Evolutionary conservation across 2,113 vertebrate species (phyloP), one percentile per base, ranked within the genome.

Genomic region (Laterallus jamaicensis): DNA sequence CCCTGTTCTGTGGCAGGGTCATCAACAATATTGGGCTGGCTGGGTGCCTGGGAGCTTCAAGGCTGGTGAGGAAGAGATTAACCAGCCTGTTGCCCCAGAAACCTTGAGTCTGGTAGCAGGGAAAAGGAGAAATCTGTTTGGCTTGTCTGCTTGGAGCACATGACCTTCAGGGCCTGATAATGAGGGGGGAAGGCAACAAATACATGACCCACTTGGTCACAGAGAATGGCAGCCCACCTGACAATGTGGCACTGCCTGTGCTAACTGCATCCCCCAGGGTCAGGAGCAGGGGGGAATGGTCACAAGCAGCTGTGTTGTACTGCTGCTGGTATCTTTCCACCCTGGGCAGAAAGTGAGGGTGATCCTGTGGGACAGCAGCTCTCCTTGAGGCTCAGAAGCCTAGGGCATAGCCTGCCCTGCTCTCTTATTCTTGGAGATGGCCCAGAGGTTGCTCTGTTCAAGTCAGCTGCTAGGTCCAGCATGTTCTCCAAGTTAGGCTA

Each of bases 281-380:
- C 1, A 0, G 16, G n/a, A 63, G 25, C 25, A 58, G 35, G 22
- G 31, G 6, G 20, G 10, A 60, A 22, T 0, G 1, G 28, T 39
- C 64, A n/a, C 35, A 39, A 5, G 31, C 47, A 54, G 47, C 56
- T 25, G 21, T 44, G 37, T 63, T 52, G 22, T 40, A 19, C 29
- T 3, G 3, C 62, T 59, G 29, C 20, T 60, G 54, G 10, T 20
- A 21, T 37, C 35, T 60, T 69, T 17, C 32, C 17, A 18, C 55
- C 18, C 21, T 44, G 66, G 56, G 32, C 35, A 67, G 44, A 82
- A 52, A 60, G 54, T 10, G 18, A 82, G 62, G 29, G 24, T 28
- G 35, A 76, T 18, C 32, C 39, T 76, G 15, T n/a, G 8, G 26
- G 17, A 44, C 44, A 44, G 44, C 44, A 44, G 44, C 44, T 39